Conservation (phyloP, 64 coral and sea anemone genomes). For the Montipora efflorescens region DNA sequence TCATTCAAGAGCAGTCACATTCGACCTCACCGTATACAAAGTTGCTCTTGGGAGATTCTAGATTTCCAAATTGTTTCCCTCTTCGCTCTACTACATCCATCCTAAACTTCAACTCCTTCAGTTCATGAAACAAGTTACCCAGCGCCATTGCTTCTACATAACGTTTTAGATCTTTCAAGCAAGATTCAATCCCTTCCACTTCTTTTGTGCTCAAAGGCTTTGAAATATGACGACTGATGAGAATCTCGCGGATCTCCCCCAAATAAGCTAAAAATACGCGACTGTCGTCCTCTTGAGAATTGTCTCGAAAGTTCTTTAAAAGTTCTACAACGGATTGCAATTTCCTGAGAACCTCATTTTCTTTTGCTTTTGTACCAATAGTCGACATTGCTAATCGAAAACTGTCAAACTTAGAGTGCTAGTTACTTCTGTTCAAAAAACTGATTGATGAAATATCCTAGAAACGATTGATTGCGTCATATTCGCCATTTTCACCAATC, state of each 20-base stretch:
- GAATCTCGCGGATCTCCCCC: background rate
- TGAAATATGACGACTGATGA: background rate
- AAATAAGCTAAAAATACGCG: background rate
- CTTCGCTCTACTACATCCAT: constrained; percentile 1
- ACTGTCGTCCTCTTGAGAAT: background rate
- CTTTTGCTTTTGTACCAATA: background rate
- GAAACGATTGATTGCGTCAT: constrained; percentile 30
- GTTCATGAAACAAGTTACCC: background rate
- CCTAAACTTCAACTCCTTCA: background rate
- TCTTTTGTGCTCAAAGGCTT: background rate
- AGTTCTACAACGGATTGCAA: background rate
- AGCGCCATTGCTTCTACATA: constrained; percentile 30
- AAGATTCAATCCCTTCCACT: background rate
- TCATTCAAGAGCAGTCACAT: background rate
- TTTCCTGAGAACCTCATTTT: constrained; percentile 5
- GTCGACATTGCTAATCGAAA: background rate
- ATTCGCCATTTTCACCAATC: background rate
- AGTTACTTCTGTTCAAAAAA: background rate
- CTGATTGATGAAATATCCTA: background rate
- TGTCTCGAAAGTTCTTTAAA: constrained; percentile 6
- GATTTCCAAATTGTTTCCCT: background rate
- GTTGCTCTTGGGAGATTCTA: background rate
- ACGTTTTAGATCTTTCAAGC: constrained; percentile 28
- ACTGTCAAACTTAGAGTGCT: background rate
- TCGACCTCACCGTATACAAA: background rate